A percentile compares a stretch with the other conserved stretches of the same genome.
Evolutionary conservation across 2,113 vertebrate species (phyloP).

Genomic region (Daubentonia madagascariensis): DNA sequence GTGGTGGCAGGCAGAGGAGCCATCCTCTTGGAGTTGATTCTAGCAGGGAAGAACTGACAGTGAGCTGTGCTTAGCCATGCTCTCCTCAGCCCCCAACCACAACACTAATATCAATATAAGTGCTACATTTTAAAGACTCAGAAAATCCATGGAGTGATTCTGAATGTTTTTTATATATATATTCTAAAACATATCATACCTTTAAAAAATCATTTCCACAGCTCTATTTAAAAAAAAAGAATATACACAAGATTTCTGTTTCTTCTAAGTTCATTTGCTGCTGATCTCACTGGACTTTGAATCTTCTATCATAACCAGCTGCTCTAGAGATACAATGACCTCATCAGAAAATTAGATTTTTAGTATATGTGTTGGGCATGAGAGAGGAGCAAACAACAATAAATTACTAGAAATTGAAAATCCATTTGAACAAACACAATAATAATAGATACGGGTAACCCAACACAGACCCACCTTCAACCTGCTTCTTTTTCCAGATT

Average conservation of each 20-base stretch:
- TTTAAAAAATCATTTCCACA: not conserved
- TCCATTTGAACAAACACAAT: not conserved
- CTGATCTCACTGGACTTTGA: not conserved
- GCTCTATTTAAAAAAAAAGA: not conserved
- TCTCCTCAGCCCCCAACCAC: accelerated
- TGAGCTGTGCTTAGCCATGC: accelerated
- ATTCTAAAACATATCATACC: not conserved
- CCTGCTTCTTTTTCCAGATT: not conserved
- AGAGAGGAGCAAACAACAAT: constrained; percentile 27
- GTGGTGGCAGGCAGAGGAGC: not conserved
- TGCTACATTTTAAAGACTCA: not conserved
- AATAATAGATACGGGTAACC: not conserved
- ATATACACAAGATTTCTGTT: not conserved
- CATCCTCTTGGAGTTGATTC: accelerated
- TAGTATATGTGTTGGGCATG: not conserved
- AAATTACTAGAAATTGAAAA: constrained; percentile 47
- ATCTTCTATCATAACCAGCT: constrained; percentile 18
- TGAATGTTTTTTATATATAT: not conserved
- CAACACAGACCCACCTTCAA: not conserved
- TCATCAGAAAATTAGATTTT: constrained; percentile 54
- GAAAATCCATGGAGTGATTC: not conserved
- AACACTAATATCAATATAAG: not conserved
- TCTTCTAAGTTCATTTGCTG: constrained; percentile 14
- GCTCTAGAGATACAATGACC: constrained; percentile 23
- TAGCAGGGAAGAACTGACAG: not conserved